These are phyloP conservation scores for Rhinoptilus africanus DNA, from an alignment of 2,113 vertebrate genomes.

Conservation along the genomic window DNA sequence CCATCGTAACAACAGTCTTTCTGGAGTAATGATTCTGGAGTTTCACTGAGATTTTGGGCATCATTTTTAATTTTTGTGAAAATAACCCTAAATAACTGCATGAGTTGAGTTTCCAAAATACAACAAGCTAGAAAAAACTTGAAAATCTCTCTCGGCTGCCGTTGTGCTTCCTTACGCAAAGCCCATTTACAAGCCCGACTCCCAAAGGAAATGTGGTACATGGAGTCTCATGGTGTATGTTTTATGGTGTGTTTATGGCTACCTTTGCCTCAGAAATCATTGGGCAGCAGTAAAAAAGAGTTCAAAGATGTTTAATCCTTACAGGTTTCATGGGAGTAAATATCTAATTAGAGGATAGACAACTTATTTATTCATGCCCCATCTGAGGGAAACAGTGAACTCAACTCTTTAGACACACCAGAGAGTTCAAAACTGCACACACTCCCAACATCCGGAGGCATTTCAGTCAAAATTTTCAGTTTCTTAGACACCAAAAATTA, in stretches of 20 bases:
- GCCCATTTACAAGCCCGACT: not conserved
- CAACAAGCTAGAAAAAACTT: not conserved
- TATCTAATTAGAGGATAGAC: not conserved
- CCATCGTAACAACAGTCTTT: rapidly evolving
- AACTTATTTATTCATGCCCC: not conserved
- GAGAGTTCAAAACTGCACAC: not conserved
- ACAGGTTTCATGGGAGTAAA: not conserved
- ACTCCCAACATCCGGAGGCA: not conserved
- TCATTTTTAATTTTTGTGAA: not conserved
- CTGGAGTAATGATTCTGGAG: not conserved
- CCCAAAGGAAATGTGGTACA: not conserved
- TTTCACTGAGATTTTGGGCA: not conserved
- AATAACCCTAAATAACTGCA: not conserved
- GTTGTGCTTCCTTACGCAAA: not conserved
- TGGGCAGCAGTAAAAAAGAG: not conserved
- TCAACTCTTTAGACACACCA: not conserved
- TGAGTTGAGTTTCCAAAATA: not conserved
- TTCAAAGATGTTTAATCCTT: not conserved
- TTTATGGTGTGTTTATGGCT: not conserved
- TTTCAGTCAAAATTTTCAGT: not conserved
- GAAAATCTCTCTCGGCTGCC: not conserved
- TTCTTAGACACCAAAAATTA: not conserved
- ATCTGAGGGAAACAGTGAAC: not conserved
- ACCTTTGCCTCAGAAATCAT: not conserved
- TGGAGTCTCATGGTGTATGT: not conserved